These are phyloP conservation scores for Papilio dardanus DNA, from an alignment of 1,140 invertebrate species.

Conservation along the genomic window DNA sequence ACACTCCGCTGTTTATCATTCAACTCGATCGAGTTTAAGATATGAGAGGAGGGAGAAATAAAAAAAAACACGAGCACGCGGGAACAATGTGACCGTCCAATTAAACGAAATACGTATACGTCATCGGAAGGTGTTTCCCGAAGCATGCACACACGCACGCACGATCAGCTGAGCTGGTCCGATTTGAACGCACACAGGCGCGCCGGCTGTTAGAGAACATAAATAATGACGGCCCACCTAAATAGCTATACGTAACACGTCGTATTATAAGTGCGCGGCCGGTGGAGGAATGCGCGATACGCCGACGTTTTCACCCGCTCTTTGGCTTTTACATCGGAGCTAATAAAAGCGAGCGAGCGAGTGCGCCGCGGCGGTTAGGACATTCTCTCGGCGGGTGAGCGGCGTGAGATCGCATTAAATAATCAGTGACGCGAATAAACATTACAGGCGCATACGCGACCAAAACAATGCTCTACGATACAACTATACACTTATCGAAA, in stretches of 20 bases:
- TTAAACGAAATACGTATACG: slow-evolving; percentile 78
- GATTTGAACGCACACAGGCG: slow-evolving; percentile 79
- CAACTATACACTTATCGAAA: slow-evolving; percentile 37
- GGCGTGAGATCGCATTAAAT: slow-evolving; percentile 77
- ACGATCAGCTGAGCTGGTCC: slow-evolving; percentile 80
- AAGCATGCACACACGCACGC: slow-evolving; percentile 79
- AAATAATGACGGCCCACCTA: slow-evolving; percentile 82
- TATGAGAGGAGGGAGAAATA: slow-evolving; percentile 49
- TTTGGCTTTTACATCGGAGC: slow-evolving; percentile 61
- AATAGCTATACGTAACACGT: slow-evolving; percentile 77
- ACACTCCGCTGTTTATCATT: slow-evolving; percentile 26
- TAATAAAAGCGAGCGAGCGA: slow-evolving; percentile 65
- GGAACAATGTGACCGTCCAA: slow-evolving; percentile 80
- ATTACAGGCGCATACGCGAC: slow-evolving; percentile 64
- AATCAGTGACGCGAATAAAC: slow-evolving; percentile 72
- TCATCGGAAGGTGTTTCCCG: slow-evolving; percentile 82
- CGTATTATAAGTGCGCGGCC: slow-evolving; percentile 76
- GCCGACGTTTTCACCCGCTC: slow-evolving; percentile 64
- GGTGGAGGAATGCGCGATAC: slow-evolving; percentile 72
- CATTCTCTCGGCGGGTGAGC: slow-evolving; percentile 51
- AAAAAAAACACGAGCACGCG: slow-evolving; percentile 68
- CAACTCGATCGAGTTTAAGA: slow-evolving; percentile 39
- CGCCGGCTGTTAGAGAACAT: slow-evolving; percentile 80
- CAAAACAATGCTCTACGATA: slow-evolving; percentile 53
- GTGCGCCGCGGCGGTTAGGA: slow-evolving; percentile 60